These are phyloP conservation scores for Elachura formosa DNA, from an alignment of 2,113 vertebrate genomes.

Conservation along the genomic window DNA sequence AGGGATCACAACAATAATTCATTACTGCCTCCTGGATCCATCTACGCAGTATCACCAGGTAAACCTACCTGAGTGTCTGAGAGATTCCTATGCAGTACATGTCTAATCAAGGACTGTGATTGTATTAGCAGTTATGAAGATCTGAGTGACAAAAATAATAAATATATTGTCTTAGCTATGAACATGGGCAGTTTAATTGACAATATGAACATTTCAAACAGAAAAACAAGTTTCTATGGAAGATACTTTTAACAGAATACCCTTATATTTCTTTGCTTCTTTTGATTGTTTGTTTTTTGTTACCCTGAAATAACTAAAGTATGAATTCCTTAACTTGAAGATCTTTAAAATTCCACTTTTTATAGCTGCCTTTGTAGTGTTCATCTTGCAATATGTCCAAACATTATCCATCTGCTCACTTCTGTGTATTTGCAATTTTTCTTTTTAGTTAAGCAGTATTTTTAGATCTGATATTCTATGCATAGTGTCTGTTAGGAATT, in stretches of 20 bases:
- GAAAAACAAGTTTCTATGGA: not conserved
- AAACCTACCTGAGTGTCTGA: conserved; percentile 12
- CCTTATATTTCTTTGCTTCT: not conserved
- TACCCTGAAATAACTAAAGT: not conserved
- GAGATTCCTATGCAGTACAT: not conserved
- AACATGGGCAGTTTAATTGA: not conserved
- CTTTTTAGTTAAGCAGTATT: not conserved
- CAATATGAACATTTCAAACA: not conserved
- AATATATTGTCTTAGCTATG: not conserved
- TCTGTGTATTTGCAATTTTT: not conserved
- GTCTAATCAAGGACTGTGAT: not conserved
- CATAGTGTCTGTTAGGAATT: not conserved
- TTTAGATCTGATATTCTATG: not conserved
- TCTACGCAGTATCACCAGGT: conserved; percentile 96
- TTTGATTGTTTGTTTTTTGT: not conserved
- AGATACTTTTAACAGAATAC: not conserved
- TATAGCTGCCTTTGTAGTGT: not conserved
- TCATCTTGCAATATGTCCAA: not conserved
- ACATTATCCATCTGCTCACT: not conserved
- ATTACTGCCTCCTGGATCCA: conserved; percentile 95
- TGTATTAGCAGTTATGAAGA: not conserved
- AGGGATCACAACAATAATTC: conserved; percentile 96
- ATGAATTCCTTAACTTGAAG: not conserved
- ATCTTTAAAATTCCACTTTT: not conserved
- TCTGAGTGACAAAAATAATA: not conserved